Evolutionary conservation across 2,113 vertebrate species (phyloP).

Genomic region (Chiloscyllium plagiosum): DNA sequence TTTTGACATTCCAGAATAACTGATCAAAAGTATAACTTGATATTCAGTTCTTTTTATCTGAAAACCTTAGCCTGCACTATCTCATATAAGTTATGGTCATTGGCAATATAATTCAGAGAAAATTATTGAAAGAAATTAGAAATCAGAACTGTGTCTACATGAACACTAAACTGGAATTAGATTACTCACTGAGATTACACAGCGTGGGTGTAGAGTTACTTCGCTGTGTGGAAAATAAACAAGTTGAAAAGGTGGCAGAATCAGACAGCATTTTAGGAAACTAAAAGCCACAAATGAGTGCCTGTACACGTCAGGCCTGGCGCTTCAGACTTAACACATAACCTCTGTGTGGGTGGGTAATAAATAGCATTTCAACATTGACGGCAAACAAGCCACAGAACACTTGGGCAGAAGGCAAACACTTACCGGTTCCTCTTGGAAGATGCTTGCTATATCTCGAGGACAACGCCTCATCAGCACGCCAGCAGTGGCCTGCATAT

Average conservation of each 20-base stretch:
- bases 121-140: background rate
- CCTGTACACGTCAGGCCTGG: background rate
- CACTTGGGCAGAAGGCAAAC: background rate
- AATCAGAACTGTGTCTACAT: background rate
- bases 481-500: background rate
- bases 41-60: background rate
- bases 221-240: slow-evolving; percentile 28
- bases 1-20: background rate
- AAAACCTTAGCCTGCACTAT: background rate
- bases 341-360: background rate
- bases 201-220: background rate
- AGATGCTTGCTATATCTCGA: background rate
- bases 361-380: background rate
- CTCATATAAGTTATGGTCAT: background rate
- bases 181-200: slow-evolving; percentile 19
- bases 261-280: slow-evolving; percentile 23
- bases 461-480: background rate
- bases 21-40: background rate
- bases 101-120: background rate
- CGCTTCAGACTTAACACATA: background rate
- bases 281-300: slow-evolving; percentile 29
- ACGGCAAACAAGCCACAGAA: background rate
- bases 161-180: slow-evolving; percentile 2
- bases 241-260: slow-evolving; percentile 7
- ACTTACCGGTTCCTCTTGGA: background rate